phyloP scores from a whole-genome alignment of 2,888 invertebrate genomes.

The Drosophila neoperkinsi region DNA sequence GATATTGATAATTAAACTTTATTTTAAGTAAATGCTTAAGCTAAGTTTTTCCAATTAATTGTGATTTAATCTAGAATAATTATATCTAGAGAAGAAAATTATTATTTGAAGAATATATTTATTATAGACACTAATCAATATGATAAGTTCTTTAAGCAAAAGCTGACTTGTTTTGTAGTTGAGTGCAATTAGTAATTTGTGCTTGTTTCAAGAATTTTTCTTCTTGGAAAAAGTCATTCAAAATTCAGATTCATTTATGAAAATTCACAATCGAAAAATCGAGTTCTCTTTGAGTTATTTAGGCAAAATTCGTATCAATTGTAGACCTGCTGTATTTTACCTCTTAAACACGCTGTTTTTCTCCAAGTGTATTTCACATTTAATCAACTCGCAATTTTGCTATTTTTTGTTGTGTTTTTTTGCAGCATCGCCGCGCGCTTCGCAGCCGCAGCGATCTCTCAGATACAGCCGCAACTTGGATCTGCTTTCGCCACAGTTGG shows the following conservation, averaged over 20 bases:
- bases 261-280: neutral
- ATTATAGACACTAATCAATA: neutral
- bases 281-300: neutral
- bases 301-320: neutral
- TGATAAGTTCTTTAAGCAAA: neutral
- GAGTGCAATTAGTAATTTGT: too few relatives aligned
- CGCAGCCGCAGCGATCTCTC: slow-evolving; percentile 66
- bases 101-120: too few relatives aligned
- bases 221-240: fast-evolving
- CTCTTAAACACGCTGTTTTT: neutral
- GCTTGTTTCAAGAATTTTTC: neutral
- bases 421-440: slow-evolving; percentile 63
- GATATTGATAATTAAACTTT: too few relatives aligned
- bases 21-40: neutral
- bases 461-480: slow-evolving; percentile 76
- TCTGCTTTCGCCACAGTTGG: slow-evolving; percentile 80
- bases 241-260: neutral
- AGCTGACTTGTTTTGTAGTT: neutral
- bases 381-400: neutral
- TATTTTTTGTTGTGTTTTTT: neutral
- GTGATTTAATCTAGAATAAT: neutral
- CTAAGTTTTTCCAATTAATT: neutral
- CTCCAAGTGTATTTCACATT: neutral
- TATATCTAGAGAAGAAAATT: too few relatives aligned
- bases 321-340: neutral